Evolutionary conservation across 2,113 vertebrate genomes (phyloP), one percentile per base, ranked within the genome.

Genomic region (Callipepla squamata): DNA sequence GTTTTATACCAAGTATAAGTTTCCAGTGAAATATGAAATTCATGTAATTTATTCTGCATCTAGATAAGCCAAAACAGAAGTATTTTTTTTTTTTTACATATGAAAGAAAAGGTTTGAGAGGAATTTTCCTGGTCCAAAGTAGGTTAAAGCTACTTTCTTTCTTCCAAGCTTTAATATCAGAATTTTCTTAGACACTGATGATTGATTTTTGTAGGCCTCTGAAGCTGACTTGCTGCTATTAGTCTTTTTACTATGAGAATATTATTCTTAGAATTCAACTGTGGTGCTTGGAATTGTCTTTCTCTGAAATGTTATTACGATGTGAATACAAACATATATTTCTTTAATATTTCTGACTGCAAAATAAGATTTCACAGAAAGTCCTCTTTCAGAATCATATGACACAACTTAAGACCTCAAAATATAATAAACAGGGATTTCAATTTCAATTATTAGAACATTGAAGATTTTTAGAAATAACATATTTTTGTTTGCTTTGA

Each of bases 111-210:
- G 2, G 38, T 8, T n/a, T 66, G 15, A 6, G 14, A 8, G 5
- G 17, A 22, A 1, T 1, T 8, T 4, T 1, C 30, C 25, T 57
- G 1, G 10, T 66, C 26, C 17, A 63, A 38, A 63, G 16, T 4
- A 1, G 1, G 1, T 80, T 42, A 77, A 48, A 48, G 23, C 9
- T 63, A 59, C 26, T 44, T 2, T 14, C 65, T 84, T 92, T 57
- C 13, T 45, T 57, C 30, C 26, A 58, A 30, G 62, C 82, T 90
- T 80, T 11, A 18, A 30, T 18, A 2, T 9, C 47, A 50, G 7
- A 48, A 45, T 77, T 77, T 66, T 66, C 32, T 72, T 65, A 76
- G 18, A 70, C 13, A 3, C 3, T 82, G 30, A 26, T 76, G 34
- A 19, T 9, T 76, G 17, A 32, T 58, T 75, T 53, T 28, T 20